phyloP scores from a whole-genome alignment of 2,113 vertebrate genomes.

The Meriones unguiculatus region DNA sequence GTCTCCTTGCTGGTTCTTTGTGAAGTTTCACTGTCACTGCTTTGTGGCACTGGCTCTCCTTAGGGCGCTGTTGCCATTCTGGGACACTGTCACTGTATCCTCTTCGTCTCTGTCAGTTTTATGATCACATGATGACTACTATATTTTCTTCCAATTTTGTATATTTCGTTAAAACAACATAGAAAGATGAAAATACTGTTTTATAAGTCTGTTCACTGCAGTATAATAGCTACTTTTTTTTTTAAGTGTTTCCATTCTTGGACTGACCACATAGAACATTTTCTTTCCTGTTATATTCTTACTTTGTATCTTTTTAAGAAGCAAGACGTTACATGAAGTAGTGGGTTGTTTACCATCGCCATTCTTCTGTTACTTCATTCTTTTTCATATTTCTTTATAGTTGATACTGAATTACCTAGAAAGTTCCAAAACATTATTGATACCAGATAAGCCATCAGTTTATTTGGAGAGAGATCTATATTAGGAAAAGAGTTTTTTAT shows the following conservation, averaged over 20 bases:
- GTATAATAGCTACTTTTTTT: background rate
- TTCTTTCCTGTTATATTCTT: background rate
- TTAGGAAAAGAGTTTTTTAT: background rate
- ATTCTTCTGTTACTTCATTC: background rate
- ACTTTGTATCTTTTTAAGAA: background rate
- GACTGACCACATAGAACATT: background rate
- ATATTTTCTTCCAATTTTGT: background rate
- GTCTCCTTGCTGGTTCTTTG: background rate
- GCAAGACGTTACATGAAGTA: background rate
- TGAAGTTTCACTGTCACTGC: background rate
- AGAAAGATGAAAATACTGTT: background rate
- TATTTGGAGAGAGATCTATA: background rate
- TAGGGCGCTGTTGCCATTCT: no score
- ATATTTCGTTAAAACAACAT: constrained; percentile 33
- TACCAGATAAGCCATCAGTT: background rate
- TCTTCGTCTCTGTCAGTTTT: background rate
- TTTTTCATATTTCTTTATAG: background rate
- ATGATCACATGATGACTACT: background rate
- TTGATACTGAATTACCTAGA: background rate
- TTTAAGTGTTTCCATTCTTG: background rate
- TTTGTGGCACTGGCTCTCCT: background rate
- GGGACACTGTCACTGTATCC: background rate
- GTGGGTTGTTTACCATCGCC: background rate
- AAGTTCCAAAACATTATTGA: background rate
- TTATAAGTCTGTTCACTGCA: background rate